phyloP scores from a whole-genome alignment of 2,888 invertebrate genomes.

The Lasius platythorax region DNA sequence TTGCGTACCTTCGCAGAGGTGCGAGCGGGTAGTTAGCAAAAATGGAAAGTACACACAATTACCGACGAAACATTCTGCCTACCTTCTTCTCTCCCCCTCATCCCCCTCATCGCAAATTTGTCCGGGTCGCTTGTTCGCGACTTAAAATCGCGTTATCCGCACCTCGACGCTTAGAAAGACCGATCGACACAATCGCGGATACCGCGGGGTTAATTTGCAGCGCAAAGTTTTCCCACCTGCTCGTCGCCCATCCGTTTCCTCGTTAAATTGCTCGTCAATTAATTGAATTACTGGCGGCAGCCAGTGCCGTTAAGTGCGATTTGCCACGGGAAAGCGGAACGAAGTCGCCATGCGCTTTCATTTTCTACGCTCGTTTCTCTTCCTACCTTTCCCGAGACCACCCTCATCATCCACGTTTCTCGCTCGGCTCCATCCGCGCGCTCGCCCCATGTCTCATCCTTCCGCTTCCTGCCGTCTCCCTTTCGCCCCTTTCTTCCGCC shows the following conservation, averaged over 20 bases:
- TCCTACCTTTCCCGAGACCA: not conserved
- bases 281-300: slow-evolving; percentile 58
- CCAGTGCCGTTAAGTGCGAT: slow-evolving; percentile 56
- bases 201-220: slow-evolving; percentile 28
- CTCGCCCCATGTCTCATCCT: slow-evolving; percentile 8
- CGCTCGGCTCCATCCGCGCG: slow-evolving; percentile 1
- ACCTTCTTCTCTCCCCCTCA: not conserved
- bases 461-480: not conserved
- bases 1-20: not conserved
- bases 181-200: slow-evolving; percentile 46
- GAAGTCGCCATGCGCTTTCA: not conserved
- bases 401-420: slow-evolving; percentile 24
- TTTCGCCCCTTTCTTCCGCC: not conserved
- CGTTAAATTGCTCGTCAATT: slow-evolving; percentile 64
- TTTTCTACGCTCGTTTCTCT: not conserved
- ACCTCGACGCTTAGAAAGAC: slow-evolving; percentile 22
- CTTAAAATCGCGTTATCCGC: slow-evolving; percentile 50
- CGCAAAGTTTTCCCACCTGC: slow-evolving; percentile 49
- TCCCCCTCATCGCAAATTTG: not conserved
- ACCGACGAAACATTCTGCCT: not conserved
- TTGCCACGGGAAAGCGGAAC: slow-evolving; percentile 36
- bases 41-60: slow-evolving; percentile 41
- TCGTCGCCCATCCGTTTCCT: slow-evolving; percentile 30
- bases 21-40: slow-evolving; percentile 36
- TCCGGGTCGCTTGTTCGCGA: slow-evolving; percentile 35